phyloP scores from a whole-genome alignment of 2,797 vertebrate genomes.

The Chaetophractus vellerosus region DNA sequence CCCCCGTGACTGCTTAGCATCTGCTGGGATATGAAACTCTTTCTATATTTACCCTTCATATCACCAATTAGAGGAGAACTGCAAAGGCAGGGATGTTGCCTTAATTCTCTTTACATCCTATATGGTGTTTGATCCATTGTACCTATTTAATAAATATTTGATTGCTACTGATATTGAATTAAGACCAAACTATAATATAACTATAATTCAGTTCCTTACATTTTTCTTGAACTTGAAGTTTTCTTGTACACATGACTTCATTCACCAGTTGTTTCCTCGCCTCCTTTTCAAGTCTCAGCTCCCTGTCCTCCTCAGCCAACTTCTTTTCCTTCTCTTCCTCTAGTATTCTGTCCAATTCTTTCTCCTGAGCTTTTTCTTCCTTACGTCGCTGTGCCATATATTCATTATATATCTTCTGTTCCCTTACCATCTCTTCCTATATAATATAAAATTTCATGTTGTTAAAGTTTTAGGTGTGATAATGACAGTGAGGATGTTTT shows the following conservation, averaged over 20 bases:
- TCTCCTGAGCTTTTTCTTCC: conserved; percentile 90
- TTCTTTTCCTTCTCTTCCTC: conserved; percentile 89
- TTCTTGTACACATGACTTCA: conserved; percentile 92
- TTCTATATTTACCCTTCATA: neutral
- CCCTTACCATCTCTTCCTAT: conserved; percentile 91
- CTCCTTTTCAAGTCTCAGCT: conserved; percentile 87
- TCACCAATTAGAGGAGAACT: neutral
- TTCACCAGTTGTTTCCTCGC: conserved; percentile 91
- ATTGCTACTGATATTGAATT: conserved; percentile 33
- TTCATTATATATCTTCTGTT: conserved; percentile 91
- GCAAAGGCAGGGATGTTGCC: neutral
- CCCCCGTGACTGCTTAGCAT: neutral
- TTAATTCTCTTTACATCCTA: neutral
- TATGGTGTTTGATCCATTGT: neutral
- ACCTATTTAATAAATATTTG: conserved; percentile 2
- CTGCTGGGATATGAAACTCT: conserved; percentile 4
- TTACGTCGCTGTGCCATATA: conserved; percentile 91
- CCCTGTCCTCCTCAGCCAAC: conserved; percentile 88
- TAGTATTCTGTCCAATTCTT: conserved; percentile 89
- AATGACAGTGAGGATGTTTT: neutral
- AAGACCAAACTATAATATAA: conserved; percentile 17
- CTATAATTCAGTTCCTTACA: conserved; percentile 88
- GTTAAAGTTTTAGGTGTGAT: neutral
- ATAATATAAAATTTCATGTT: conserved; percentile 52
- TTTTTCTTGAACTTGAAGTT: conserved; percentile 93